phyloP scores from a whole-genome alignment of 1,140 invertebrate genomes.

The Pararge aegeria region DNA sequence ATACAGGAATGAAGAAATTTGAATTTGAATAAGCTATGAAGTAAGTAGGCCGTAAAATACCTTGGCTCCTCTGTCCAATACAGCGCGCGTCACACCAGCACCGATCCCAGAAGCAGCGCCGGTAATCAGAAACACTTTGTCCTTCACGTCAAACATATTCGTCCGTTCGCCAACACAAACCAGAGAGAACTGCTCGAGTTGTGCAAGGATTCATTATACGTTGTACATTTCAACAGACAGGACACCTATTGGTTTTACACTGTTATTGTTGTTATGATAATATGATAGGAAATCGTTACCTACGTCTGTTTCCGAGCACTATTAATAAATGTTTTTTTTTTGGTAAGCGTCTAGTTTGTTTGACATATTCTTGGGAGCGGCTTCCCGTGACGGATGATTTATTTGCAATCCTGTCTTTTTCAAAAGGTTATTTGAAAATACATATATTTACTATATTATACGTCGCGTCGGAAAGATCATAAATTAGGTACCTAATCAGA shows the following conservation, averaged over 20 bases:
- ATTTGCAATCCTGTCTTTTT: too few relatives aligned
- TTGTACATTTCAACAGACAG: neutral
- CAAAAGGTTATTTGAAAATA: too few relatives aligned
- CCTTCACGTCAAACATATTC: conserved; percentile 36
- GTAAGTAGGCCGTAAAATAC: conserved; percentile 34
- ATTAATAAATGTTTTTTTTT: neutral
- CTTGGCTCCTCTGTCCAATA: conserved; percentile 43
- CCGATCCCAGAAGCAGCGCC: conserved; percentile 53
- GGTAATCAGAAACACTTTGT: conserved; percentile 53
- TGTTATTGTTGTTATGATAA: neutral
- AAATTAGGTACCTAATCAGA: too few relatives aligned
- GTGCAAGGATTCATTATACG: neutral
- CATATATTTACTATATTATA: too few relatives aligned
- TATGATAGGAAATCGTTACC: neutral
- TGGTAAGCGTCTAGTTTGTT: neutral
- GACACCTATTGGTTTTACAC: neutral
- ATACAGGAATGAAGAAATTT: too few relatives aligned
- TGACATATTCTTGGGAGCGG: too few relatives aligned
- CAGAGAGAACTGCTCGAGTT: neutral
- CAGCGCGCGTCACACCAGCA: conserved; percentile 30
- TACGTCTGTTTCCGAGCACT: neutral
- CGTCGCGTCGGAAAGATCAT: too few relatives aligned
- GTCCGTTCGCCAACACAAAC: conserved; percentile 12
- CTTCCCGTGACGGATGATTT: too few relatives aligned
- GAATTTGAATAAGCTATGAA: too few relatives aligned